Percentiles rank a stretch among this genome's conserved stretches.
These are phyloP conservation scores for Parnassius apollo DNA, from an alignment of 2,888 invertebrate species.

Conservation along the genomic window DNA sequence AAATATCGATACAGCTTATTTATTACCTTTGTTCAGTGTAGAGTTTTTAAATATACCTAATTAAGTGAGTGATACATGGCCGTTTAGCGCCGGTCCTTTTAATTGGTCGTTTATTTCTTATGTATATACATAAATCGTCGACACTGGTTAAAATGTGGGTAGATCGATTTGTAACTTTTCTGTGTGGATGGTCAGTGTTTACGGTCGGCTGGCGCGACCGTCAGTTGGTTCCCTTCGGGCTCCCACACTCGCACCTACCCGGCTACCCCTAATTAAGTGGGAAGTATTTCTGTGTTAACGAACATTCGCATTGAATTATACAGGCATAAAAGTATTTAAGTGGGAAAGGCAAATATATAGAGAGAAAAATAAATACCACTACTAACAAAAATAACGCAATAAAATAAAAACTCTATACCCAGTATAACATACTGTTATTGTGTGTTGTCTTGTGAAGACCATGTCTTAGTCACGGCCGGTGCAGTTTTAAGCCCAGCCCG, in stretches of 20 bases:
- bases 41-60: constrained; percentile 3
- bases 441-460: no score
- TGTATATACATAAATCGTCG: not conserved
- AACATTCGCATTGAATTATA: no score
- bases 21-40: constrained; percentile 60
- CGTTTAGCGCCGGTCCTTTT: constrained; percentile 31
- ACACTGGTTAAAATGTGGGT: not conserved
- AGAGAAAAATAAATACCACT: no score
- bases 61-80: constrained; percentile 44
- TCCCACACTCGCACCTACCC: not conserved
- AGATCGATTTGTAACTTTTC: constrained; percentile 1
- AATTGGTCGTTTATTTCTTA: not conserved
- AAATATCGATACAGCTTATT: constrained; percentile 66
- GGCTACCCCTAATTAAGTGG: not conserved
- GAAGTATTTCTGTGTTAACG: not conserved
- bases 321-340: no score
- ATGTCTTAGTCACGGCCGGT: no score
- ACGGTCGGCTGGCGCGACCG: not conserved
- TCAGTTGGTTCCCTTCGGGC: not conserved
- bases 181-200: not conserved
- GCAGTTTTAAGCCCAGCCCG: no score
- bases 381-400: no score
- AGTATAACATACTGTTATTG: no score
- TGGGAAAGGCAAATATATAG: no score
- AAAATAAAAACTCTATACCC: no score